Base-by-base conservation (phyloP, 2,113 vertebrate genomes). In the Eretmochelys imbricata region DNA sequence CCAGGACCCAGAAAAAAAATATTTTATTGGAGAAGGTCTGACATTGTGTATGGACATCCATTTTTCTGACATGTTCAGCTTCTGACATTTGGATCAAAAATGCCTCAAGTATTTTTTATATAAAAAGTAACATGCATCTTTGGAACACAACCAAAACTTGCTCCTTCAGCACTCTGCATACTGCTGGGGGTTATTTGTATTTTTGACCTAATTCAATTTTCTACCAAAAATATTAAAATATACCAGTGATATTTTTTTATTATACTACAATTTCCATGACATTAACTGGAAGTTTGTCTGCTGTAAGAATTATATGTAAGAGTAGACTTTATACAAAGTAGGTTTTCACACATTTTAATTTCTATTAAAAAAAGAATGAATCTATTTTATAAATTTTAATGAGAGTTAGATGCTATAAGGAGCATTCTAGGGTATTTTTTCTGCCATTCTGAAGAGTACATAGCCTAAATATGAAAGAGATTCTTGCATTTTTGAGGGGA, bases 311-410 rank as follows among this genome's bases (percentile, higher is more conserved):
- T 85, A 82, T 65, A 80, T 62, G 80, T 85, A 91, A 46, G 89
- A 65, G 25, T 69, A 95, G 25, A 88, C 62, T 92, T 94, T 76
- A 84, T 87, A 96, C 29, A 84, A 90, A 96, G 50, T 84, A 84
- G 82, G 88, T 96, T 97, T 97, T 92, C 90, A 89, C 8, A 94
- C 42, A 3, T 51, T 95, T 85, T 93, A 48, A 88, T 22, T 87
- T 97, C 95, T 84, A 51, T 88, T 93, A 54, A 96, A 89, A 76
- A 82, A 24, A 93, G 6, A 95, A 87, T 42, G 84, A 97, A 95
- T 94, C 84, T 78, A 8, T 24, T 38, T 12, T 88, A 94, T 96
- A 95, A 97, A 97, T 97, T 98, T 95, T 98, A 95, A 97, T 97
- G 84, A 78, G 84, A 93, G 2, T 42, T 17, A 85, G 76, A 91